phyloP scores from a whole-genome alignment of 2,797 vertebrate genomes.

The Sebastes goodei region DNA sequence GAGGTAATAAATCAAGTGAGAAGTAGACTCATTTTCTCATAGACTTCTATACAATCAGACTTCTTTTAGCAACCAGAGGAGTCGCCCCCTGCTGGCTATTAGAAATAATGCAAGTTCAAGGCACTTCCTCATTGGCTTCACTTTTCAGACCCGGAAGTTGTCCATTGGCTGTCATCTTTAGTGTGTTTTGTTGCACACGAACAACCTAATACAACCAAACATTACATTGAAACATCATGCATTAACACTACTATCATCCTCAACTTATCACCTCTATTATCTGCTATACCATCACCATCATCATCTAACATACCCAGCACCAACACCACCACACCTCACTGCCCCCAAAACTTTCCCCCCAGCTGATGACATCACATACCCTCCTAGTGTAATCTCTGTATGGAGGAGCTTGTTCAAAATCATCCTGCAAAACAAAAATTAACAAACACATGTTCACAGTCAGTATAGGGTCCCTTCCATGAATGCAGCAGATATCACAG shows the following conservation, averaged over 20 bases:
- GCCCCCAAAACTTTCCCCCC: conserved; percentile 18
- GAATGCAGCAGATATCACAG: conserved; percentile 28
- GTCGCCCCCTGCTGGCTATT: no score
- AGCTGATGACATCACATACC: conserved; percentile 67
- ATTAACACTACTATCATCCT: not conserved
- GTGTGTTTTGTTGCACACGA: not conserved
- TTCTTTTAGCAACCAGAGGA: rapidly evolving
- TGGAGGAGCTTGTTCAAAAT: conserved; percentile 65
- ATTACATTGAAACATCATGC: conserved; percentile 5
- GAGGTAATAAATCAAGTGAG: no score
- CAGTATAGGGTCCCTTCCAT: not conserved
- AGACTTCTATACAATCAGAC: no score
- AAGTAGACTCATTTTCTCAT: no score
- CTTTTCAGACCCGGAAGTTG: no score
- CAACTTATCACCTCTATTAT: not conserved
- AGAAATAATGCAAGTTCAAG: no score
- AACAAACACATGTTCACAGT: conserved; percentile 36
- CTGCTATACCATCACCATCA: conserved; percentile 42
- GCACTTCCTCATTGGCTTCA: no score
- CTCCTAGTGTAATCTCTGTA: conserved; percentile 73
- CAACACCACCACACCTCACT: conserved; percentile 21
- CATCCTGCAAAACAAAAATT: conserved; percentile 71
- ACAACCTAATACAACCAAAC: not conserved
- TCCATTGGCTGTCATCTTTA: not conserved
- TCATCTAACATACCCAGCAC: conserved; percentile 42